phyloP scores from a whole-genome alignment of 2,113 vertebrate genomes.

The Pseudorasbora parva region DNA sequence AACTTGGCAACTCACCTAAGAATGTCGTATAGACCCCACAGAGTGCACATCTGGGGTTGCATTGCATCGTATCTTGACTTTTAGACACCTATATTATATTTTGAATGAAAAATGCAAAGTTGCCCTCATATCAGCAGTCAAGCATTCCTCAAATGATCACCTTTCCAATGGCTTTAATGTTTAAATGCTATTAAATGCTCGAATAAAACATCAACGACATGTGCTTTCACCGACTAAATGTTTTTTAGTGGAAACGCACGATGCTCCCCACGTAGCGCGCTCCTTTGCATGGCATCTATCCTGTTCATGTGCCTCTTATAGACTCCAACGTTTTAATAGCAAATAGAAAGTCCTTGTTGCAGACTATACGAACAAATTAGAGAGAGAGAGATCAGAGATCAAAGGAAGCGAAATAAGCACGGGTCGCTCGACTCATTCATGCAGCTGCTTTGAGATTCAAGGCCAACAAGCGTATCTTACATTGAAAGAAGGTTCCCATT shows the following conservation, averaged over 20 bases:
- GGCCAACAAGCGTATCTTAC: conserved; percentile 97
- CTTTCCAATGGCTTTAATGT: not conserved
- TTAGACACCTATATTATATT: not conserved
- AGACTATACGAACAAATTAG: conserved; percentile 90
- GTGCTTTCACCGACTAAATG: conserved; percentile 4
- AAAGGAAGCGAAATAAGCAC: conserved; percentile 89
- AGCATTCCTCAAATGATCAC: not conserved
- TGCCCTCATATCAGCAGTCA: not conserved
- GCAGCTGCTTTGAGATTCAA: conserved; percentile 91
- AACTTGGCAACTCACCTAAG: not conserved
- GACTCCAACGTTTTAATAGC: conserved; percentile 57
- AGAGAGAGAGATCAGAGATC: conserved; percentile 85
- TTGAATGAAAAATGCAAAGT: not conserved
- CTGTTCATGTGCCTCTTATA: conserved; percentile 47
- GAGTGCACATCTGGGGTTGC: conserved; percentile 18
- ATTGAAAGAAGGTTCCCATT: conserved; percentile 93
- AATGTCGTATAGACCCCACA: not conserved
- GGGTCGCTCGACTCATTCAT: conserved; percentile 89
- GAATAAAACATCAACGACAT: conserved; percentile 19
- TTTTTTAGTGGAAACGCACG: conserved; percentile 22
- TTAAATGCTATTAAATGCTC: not conserved
- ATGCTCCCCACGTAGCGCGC: conserved; percentile 19
- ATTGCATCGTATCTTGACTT: not conserved
- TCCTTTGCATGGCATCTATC: conserved; percentile 16
- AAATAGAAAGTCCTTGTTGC: conserved; percentile 80